Conservation (phyloP, 1,140 invertebrate species). For the Orchestia grillus region DNA sequence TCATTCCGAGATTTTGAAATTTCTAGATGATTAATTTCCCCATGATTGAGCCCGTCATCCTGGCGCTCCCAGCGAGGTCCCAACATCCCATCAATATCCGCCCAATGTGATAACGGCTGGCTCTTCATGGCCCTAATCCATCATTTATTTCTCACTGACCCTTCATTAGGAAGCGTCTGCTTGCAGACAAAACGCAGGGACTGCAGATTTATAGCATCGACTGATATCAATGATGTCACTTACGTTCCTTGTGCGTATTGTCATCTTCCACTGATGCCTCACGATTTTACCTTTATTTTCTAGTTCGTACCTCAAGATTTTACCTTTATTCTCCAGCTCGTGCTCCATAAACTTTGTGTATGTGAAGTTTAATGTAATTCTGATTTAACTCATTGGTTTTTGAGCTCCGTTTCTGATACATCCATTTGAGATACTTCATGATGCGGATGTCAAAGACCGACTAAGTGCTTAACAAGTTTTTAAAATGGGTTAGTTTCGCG, state of each 20-base stretch:
- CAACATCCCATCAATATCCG: background rate
- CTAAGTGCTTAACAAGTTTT: background rate
- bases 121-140: background rate
- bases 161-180: background rate
- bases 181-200: background rate
- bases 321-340: no score
- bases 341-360: no score
- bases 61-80: background rate
- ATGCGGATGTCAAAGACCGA: background rate
- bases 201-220: background rate
- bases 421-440: no score
- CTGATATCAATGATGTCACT: background rate
- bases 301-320: no score
- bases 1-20: background rate
- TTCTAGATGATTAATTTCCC: background rate
- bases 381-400: no score
- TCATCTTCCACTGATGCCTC: no score
- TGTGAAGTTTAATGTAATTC: no score
- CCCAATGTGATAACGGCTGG: background rate
- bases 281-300: no score
- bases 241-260: background rate
- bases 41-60: background rate
- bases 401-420: no score
- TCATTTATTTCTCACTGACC: background rate
- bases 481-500: background rate